phyloP scores from a whole-genome alignment of 2,797 vertebrate species.

The Scolopax rusticola region DNA sequence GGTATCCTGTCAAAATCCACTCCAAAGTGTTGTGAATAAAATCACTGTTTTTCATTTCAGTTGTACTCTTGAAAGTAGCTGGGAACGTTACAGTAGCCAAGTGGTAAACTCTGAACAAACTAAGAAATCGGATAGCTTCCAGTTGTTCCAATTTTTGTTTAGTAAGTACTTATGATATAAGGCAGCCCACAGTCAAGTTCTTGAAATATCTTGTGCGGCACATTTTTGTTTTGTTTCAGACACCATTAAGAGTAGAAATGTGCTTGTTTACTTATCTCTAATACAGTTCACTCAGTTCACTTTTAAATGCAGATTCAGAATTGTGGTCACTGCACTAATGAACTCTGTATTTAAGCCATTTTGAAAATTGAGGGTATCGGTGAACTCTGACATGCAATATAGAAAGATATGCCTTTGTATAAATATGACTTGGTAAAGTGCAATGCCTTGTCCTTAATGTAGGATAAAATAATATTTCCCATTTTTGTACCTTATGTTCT shows the following conservation, averaged over 20 bases:
- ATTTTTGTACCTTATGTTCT: background rate
- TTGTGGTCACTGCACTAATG: slow-evolving; percentile 19
- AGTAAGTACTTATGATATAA: background rate
- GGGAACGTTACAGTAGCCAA: slow-evolving; percentile 43
- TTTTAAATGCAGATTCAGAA: background rate
- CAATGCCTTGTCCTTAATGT: background rate
- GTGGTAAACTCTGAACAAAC: background rate
- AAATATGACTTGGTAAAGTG: background rate
- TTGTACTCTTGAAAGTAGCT: slow-evolving; percentile 15
- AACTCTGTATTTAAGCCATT: background rate
- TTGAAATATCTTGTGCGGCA: background rate
- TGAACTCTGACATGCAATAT: background rate
- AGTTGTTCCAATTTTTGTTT: background rate
- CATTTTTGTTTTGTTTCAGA: background rate
- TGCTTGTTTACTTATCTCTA: background rate
- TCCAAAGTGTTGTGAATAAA: slow-evolving; percentile 35
- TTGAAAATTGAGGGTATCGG: background rate
- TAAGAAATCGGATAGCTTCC: background rate
- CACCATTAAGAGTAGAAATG: background rate
- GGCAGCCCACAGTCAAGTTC: background rate
- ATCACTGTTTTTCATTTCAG: background rate
- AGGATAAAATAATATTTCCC: background rate
- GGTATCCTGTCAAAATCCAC: slow-evolving; percentile 45
- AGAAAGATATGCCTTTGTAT: background rate
- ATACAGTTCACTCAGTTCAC: background rate